phyloP scores from a whole-genome alignment of 2,113 vertebrate genomes.

The Eolophus roseicapilla region DNA sequence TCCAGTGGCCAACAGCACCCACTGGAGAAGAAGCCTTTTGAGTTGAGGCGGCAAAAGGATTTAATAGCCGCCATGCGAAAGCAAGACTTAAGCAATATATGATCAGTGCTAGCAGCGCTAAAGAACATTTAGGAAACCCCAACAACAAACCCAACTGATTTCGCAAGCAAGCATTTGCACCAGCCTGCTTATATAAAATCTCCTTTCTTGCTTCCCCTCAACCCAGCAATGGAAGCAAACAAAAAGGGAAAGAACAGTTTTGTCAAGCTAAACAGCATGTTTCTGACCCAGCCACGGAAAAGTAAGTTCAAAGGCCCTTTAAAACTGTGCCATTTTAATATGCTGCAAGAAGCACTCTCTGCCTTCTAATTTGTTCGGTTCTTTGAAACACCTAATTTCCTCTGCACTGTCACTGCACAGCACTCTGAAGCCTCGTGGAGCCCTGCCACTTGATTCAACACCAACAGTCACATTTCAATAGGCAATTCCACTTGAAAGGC shows the following conservation, averaged over 20 bases:
- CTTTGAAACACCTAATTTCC: slow-evolving; percentile 61
- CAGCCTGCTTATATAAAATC: not conserved
- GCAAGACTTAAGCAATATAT: not conserved
- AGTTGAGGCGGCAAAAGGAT: not conserved
- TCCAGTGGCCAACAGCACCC: not conserved
- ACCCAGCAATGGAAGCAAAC: not conserved
- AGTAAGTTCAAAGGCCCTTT: slow-evolving; percentile 30
- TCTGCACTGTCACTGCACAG: slow-evolving; percentile 34
- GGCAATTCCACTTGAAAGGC: slow-evolving; percentile 55
- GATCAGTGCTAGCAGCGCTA: not conserved
- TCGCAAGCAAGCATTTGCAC: not conserved
- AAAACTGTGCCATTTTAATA: slow-evolving; percentile 48
- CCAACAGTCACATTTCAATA: slow-evolving; percentile 48
- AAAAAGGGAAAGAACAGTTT: not conserved
- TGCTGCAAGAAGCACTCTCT: not conserved
- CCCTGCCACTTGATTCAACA: slow-evolving; percentile 40
- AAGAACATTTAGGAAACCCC: not conserved
- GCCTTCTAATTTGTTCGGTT: slow-evolving; percentile 53
- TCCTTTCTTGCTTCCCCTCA: not conserved
- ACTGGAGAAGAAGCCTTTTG: not conserved
- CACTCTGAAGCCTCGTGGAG: slow-evolving; percentile 10
- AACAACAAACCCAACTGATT: not conserved
- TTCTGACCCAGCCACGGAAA: slow-evolving; percentile 24
- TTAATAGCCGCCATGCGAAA: not conserved
- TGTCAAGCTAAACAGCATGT: not conserved